Conservation (phyloP, 2,888 invertebrate species). For the Glaucopsyche alexis region DNA sequence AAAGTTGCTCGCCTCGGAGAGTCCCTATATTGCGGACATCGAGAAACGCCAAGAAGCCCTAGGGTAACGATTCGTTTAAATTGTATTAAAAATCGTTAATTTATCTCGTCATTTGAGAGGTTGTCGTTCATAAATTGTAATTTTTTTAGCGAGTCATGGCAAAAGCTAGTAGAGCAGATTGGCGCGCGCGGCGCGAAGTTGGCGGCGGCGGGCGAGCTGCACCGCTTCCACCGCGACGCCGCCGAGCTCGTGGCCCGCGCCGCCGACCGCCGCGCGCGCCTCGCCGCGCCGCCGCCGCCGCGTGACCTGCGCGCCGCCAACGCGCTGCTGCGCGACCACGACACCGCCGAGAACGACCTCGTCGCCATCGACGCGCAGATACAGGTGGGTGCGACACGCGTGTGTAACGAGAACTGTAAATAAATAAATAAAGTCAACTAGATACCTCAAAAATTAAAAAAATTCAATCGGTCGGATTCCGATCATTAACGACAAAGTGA, state of each 20-base stretch:
- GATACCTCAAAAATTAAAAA: too few species aligned
- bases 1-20: slow-evolving; percentile 91
- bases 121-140: neutral
- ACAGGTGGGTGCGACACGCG: slow-evolving; percentile 68
- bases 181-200: slow-evolving; percentile 92
- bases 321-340: slow-evolving; percentile 91
- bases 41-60: slow-evolving; percentile 92
- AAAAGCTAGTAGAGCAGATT: slow-evolving; percentile 91
- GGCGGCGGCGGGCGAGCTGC: slow-evolving; percentile 97
- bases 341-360: slow-evolving; percentile 95
- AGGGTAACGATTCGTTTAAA: slow-evolving; percentile 80
- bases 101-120: neutral
- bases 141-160: slow-evolving; percentile 87
- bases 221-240: slow-evolving; percentile 97
- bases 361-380: slow-evolving; percentile 91
- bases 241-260: slow-evolving; percentile 94
- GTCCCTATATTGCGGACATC: slow-evolving; percentile 91
- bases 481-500: too few species aligned
- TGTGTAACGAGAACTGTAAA: neutral
- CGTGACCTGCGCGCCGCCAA: slow-evolving; percentile 93
- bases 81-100: neutral
- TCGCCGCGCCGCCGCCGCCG: slow-evolving; percentile 85
- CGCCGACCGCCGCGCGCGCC: slow-evolving; percentile 90
- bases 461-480: too few species aligned
- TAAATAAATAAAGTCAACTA: neutral